A percentile compares a stretch with the other conserved stretches of the same genome.
Conservation (phyloP, 2,797 vertebrate species). For the Eulemur rubriventer region DNA sequence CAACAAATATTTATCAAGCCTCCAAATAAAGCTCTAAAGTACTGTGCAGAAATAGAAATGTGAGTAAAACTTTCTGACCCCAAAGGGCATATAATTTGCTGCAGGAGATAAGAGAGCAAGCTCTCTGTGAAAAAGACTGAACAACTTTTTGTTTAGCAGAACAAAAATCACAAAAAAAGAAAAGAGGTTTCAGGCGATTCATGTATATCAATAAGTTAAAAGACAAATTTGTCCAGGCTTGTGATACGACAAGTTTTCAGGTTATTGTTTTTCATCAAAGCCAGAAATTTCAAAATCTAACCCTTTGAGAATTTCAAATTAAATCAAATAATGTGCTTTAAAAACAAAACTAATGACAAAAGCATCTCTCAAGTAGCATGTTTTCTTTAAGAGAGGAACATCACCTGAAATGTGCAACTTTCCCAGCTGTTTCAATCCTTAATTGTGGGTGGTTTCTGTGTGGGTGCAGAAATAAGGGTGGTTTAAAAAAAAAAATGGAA, state of each 20-base stretch:
- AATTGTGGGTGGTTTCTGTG: constrained; percentile 77
- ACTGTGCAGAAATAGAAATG: background rate
- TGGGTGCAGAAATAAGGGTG: constrained; percentile 63
- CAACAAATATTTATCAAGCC: constrained; percentile 20
- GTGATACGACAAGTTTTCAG: background rate
- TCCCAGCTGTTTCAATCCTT: constrained; percentile 75
- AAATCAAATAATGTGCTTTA: constrained; percentile 26
- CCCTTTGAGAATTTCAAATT: constrained; percentile 30
- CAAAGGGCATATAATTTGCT: background rate
- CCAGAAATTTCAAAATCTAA: background rate
- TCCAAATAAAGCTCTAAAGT: background rate
- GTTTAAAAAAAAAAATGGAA: constrained; percentile 53
- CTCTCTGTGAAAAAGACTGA: background rate
- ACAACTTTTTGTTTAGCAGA: background rate
- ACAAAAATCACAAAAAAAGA: background rate
- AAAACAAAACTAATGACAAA: constrained; percentile 11
- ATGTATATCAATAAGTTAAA: background rate
- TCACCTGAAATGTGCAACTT: constrained; percentile 28
- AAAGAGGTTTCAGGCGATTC: background rate
- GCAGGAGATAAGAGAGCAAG: background rate
- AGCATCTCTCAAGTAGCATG: constrained; percentile 28
- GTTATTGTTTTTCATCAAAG: background rate
- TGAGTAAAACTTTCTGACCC: background rate
- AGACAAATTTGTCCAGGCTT: background rate
- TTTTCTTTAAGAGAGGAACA: constrained; percentile 15